phyloP scores from a whole-genome alignment of 2,797 vertebrate species.

The Microctenopoma stevenorrisi region DNA sequence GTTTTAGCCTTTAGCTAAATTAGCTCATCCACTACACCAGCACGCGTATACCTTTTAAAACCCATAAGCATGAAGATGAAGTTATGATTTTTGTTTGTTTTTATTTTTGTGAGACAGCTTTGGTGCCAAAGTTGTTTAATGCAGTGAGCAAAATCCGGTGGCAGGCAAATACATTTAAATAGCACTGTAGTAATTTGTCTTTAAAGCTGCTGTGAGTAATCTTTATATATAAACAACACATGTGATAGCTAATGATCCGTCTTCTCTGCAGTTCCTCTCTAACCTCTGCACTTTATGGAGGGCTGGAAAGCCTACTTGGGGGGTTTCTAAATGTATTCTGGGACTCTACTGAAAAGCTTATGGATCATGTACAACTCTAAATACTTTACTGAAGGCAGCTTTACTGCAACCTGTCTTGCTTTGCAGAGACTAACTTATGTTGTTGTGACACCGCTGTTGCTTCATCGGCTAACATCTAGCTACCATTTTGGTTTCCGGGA shows the following conservation, averaged over 20 bases:
- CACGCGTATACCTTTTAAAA: too few relatives aligned
- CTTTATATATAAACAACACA: background rate
- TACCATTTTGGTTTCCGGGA: background rate
- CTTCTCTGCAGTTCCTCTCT: too few relatives aligned
- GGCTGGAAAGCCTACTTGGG: too few relatives aligned
- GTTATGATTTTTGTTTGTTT: conserved; percentile 5
- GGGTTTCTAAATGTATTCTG: too few relatives aligned
- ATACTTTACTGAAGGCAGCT: too few relatives aligned
- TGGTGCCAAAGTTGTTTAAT: background rate
- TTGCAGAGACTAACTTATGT: background rate
- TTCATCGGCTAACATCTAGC: background rate
- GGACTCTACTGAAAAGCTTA: background rate
- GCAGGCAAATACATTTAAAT: background rate
- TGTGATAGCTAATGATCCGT: background rate
- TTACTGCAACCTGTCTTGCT: background rate
- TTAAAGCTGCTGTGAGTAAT: background rate
- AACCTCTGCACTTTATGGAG: too few relatives aligned
- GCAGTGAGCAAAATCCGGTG: background rate
- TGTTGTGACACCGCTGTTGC: background rate
- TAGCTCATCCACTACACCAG: too few relatives aligned
- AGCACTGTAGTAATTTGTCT: background rate
- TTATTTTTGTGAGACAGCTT: background rate
- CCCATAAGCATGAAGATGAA: too few relatives aligned
- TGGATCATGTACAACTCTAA: background rate
- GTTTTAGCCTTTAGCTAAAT: background rate